phyloP scores from a whole-genome alignment of 1,140 invertebrate genomes.

The Drosophila carrolli region DNA sequence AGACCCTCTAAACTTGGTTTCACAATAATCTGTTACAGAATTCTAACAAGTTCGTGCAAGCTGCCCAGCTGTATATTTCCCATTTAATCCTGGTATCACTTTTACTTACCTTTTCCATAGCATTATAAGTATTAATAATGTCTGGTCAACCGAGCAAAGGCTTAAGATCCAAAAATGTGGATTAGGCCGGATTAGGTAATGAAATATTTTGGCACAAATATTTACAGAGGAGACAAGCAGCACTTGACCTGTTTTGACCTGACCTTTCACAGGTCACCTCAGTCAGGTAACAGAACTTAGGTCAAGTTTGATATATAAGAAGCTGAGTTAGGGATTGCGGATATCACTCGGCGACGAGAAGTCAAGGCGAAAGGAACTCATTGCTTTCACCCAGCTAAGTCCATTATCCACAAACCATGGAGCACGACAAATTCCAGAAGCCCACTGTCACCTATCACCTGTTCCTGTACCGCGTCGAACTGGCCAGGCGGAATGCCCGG shows the following conservation, averaged over 20 bases:
- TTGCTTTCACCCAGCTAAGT: conserved; percentile 44
- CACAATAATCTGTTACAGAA: neutral
- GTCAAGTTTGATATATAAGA: conserved; percentile 24
- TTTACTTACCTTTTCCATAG: conserved; percentile 11
- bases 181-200: conserved; percentile 72
- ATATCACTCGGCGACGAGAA: conserved; percentile 46
- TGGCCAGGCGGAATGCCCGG: conserved; percentile 64
- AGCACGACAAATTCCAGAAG: conserved; percentile 50
- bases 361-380: conserved; percentile 38
- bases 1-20: neutral
- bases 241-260: conserved; percentile 19
- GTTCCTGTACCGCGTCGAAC: conserved; percentile 68
- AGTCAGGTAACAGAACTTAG: conserved; percentile 24
- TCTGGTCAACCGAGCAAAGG: conserved; percentile 55
- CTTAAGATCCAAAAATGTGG: conserved; percentile 56
- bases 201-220: conserved; percentile 82
- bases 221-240: conserved; percentile 43
- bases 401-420: conserved; percentile 38
- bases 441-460: conserved; percentile 72
- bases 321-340: neutral
- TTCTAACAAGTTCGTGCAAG: conserved; percentile 35
- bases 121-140: conserved; percentile 62
- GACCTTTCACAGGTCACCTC: conserved; percentile 1
- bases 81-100: conserved; percentile 9
- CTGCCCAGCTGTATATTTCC: conserved; percentile 7